Base-by-base conservation (phyloP, 2,797 vertebrate genomes). In the Harpagifer antarcticus region DNA sequence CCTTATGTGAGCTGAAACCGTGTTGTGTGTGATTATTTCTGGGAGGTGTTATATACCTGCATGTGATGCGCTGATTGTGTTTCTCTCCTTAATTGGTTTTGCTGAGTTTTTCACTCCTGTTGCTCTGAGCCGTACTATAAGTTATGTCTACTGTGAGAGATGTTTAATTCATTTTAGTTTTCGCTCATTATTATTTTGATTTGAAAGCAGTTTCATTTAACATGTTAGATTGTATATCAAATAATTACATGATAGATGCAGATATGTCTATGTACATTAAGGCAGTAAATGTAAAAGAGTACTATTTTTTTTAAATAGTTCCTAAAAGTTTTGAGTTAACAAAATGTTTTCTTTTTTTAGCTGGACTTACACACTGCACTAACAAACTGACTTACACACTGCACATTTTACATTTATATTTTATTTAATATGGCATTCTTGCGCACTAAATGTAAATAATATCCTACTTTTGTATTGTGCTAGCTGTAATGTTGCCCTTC, bases 31-130 rank as follows among this genome's bases (percentile, higher is more conserved):
- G n/a, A 44, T 54, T 50, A 60, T 60, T 50, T 55, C 20, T 8
- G 16, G n/a, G 42, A 62, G 19, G 45, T 57, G n/a, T 76, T 67
- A n/a, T 50, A 62, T 58, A 73, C 59, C 33, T 76, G 48, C 11
- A 37, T 17, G 44, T 48, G 19, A 60, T 40, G 5, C 23, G 47
- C 37, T 42, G 45, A 59, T 54, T 54, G 31, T 17, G 10, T 68
- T 63, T 55, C 16, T 3, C 17, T 81, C 37, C 31, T 71, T 72
- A 47, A 69, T 66, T 66, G 33, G 48, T 8, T 37, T 64, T 12
- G 37, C 45, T 45, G n/a, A 40, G 27, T 19, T 70, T 44, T 64
- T 33, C 37, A 10, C 17, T 17, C 14, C 31, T 47, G 50, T 6
- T 47, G 4, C n/a, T 47, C 49, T 54, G 9, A 0, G 14, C 7